phyloP scores from a whole-genome alignment of 2,113 vertebrate species.

The Heloderma charlesbogerti region DNA sequence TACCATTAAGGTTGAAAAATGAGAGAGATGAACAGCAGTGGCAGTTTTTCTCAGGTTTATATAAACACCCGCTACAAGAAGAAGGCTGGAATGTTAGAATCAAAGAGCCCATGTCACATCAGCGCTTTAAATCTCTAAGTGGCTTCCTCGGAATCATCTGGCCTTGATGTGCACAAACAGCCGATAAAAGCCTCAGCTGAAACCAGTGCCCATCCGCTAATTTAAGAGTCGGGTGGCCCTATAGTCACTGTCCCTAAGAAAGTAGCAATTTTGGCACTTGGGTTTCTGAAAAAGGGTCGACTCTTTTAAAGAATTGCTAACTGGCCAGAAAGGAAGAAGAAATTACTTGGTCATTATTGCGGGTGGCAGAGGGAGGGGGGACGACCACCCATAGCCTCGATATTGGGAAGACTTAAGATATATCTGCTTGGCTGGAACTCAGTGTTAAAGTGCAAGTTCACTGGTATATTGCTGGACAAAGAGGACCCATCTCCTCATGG shows the following conservation, averaged over 20 bases:
- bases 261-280: slow-evolving; percentile 68
- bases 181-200: slow-evolving; percentile 79
- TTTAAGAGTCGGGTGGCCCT: slow-evolving; percentile 68
- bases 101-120: slow-evolving; percentile 82
- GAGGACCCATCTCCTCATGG: no score
- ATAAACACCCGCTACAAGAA: slow-evolving; percentile 77
- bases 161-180: slow-evolving; percentile 76
- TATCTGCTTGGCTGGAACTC: not conserved
- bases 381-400: no score
- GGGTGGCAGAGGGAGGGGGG: not conserved
- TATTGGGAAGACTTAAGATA: not conserved
- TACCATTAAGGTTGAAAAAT: slow-evolving; percentile 83
- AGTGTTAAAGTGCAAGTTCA: not conserved
- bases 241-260: slow-evolving; percentile 70
- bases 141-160: slow-evolving; percentile 80
- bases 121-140: slow-evolving; percentile 77
- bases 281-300: slow-evolving; percentile 29
- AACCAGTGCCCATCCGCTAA: slow-evolving; percentile 74
- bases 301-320: not conserved
- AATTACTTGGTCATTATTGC: not conserved
- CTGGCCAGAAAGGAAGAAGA: slow-evolving; percentile 25
- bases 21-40: slow-evolving; percentile 79
- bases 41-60: slow-evolving; percentile 83
- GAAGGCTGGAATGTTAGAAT: slow-evolving; percentile 74
- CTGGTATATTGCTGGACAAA: no score